Evolutionary conservation across 2,888 invertebrate genomes (phyloP), one percentile per base, ranked within the genome.

Genomic region (Sinopyrophorus schimmeli): DNA sequence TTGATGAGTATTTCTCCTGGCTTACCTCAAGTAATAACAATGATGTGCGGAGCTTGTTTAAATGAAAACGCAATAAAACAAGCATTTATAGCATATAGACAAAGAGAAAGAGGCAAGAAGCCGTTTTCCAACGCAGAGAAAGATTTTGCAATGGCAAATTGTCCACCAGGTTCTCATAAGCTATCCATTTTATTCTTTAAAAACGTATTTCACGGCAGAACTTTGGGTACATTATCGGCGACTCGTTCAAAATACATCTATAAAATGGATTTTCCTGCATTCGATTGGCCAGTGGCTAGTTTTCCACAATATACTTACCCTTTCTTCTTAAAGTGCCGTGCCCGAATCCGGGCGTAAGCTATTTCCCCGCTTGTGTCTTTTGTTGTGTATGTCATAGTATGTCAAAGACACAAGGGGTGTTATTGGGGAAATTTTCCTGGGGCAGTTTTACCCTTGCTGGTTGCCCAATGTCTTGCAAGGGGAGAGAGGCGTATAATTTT

Each of bases 31-130:
- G 79, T 96, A 3, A 87, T 91, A 27, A 96, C 97, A 0, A 97
- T 99, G 95, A 92, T 95, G 85, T 96, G 95, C 67, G 95, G 95
- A 1, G 92, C 97, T 0, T 98, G 97, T 64, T 92, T 97, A 0
- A 94, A 95, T 68, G 98, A 99, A 76, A 97, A 98, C 74, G 95
- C 97, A 0, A 91, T 84, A 68, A 99, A 99, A 74, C 87, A 88
- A 32, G 89, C 91, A 24, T 96, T 96, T 67, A 88, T 97, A 66
- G 84, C 87, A 79, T 92, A 94, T 66, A 80, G 82, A 53, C 82
- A 78, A 17, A 86, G 81, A 52, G 76, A 85, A 66, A 80, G 97
- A 28, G 84, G 81, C 3, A 1, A 4, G 23, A 77, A 78, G 0
- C 75, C 78, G 2, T 89, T 90, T 62, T 83, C 86, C 0, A 75